A percentile compares a stretch with the other conserved stretches of the same genome.
Conservation (phyloP, 1,140 invertebrate species). For the Zaprionus tsacasi region DNA sequence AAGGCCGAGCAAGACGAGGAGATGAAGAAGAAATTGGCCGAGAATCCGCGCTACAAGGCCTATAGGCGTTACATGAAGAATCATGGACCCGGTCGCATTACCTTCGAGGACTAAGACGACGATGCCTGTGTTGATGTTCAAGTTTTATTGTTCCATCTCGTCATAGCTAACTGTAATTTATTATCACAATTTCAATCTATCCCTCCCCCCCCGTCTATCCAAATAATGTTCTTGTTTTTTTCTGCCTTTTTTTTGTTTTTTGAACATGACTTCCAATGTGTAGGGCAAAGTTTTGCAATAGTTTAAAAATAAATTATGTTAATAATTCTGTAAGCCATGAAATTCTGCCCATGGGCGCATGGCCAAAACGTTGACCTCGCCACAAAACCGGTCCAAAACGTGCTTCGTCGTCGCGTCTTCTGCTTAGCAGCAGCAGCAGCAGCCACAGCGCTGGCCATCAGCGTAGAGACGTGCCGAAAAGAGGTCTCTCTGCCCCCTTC, state of each 20-base stretch:
- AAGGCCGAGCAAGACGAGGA: slow-evolving; percentile 93
- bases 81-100: slow-evolving; percentile 91
- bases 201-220: not conserved
- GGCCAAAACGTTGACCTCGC: slow-evolving; percentile 70
- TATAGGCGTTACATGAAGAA: slow-evolving; percentile 92
- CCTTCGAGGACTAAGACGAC: slow-evolving; percentile 88
- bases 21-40: slow-evolving; percentile 91
- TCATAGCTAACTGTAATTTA: slow-evolving; percentile 31
- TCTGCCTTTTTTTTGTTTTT: slow-evolving; percentile 8
- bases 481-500: not conserved
- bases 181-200: slow-evolving; percentile 19
- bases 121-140: slow-evolving; percentile 46
- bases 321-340: slow-evolving; percentile 42
- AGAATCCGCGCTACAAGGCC: slow-evolving; percentile 91
- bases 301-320: slow-evolving; percentile 59
- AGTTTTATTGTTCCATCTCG: slow-evolving; percentile 69
- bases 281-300: slow-evolving; percentile 42
- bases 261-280: slow-evolving; percentile 18
- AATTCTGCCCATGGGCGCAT: slow-evolving; percentile 16
- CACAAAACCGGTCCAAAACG: slow-evolving; percentile 76
- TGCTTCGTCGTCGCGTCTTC: slow-evolving; percentile 44
- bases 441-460: slow-evolving; percentile 6
- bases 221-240: slow-evolving; percentile 8
- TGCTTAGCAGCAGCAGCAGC: slow-evolving; percentile 4
- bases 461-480: slow-evolving; percentile 22